phyloP scores from a whole-genome alignment of 2,888 invertebrate species.

The Imbricaverruca yamaguchii region DNA sequence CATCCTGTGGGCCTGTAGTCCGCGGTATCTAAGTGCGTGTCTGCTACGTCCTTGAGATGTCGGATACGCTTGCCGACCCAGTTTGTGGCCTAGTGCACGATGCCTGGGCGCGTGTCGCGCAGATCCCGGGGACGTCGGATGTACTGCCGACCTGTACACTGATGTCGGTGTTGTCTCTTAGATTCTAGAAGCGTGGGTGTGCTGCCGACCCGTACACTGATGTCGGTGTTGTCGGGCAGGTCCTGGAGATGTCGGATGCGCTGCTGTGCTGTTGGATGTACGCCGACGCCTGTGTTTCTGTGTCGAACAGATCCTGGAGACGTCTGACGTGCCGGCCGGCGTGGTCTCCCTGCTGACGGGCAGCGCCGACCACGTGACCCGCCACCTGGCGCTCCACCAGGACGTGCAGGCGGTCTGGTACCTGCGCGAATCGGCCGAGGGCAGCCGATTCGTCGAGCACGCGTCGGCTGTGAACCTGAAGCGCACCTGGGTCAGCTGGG shows the following conservation, averaged over 20 bases:
- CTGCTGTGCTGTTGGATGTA: too few species aligned
- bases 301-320: conserved; percentile 35
- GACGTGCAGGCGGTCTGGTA: conserved; percentile 39
- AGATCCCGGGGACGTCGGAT: too few species aligned
- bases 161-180: too few species aligned
- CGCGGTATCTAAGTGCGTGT: background rate
- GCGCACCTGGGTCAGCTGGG: conserved; percentile 44
- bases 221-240: too few species aligned
- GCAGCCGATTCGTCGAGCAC: conserved; percentile 39
- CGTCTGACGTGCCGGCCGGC: conserved; percentile 44
- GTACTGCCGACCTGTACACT: too few species aligned
- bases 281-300: background rate
- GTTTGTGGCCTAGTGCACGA: too few species aligned
- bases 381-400: conserved; percentile 42
- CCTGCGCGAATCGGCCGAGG: background rate
- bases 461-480: conserved; percentile 42
- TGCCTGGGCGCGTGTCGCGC: too few species aligned
- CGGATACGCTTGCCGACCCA: background rate
- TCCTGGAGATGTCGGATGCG: too few species aligned
- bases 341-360: conserved; percentile 45
- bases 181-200: too few species aligned
- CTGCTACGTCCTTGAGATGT: too few species aligned
- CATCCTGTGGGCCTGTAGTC: too few species aligned
- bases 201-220: too few species aligned
- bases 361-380: conserved; percentile 40